Percentiles rank a stretch among this genome's conserved stretches.
phyloP scores from a whole-genome alignment of 2,113 vertebrate species.

The Laticauda laticaudata region DNA sequence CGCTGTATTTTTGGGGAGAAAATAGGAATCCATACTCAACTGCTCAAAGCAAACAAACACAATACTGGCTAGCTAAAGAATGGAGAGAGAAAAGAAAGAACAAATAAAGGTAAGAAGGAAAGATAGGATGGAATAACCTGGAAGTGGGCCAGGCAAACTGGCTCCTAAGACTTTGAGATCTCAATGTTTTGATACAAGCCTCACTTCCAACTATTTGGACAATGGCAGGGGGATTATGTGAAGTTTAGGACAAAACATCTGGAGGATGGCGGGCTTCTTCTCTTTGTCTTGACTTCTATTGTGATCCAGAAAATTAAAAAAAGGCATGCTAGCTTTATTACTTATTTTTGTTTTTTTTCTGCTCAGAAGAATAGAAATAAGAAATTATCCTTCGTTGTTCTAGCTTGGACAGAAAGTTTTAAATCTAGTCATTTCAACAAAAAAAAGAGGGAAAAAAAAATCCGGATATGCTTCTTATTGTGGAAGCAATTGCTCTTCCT shows the following conservation, averaged over 20 bases:
- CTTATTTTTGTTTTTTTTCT: neutral
- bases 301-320: neutral
- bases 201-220: neutral
- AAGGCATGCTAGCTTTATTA: neutral
- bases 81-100: too few species aligned
- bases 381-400: neutral
- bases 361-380: neutral
- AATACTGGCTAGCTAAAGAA: neutral
- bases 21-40: neutral
- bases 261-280: neutral
- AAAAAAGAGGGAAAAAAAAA: neutral
- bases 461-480: neutral
- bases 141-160: neutral
- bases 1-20: too few species aligned
- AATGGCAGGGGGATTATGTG: neutral
- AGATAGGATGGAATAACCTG: neutral
- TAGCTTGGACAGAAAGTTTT: neutral
- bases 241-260: neutral
- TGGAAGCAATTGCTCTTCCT: neutral
- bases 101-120: neutral
- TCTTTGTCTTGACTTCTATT: neutral
- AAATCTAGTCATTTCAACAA: neutral
- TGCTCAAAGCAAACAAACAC: neutral
- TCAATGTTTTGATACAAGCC: neutral
- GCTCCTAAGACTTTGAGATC: neutral